Evolutionary conservation across 2,113 vertebrate species (phyloP), one percentile per base, ranked within the genome.

Genomic region (Tetrax tetrax): DNA sequence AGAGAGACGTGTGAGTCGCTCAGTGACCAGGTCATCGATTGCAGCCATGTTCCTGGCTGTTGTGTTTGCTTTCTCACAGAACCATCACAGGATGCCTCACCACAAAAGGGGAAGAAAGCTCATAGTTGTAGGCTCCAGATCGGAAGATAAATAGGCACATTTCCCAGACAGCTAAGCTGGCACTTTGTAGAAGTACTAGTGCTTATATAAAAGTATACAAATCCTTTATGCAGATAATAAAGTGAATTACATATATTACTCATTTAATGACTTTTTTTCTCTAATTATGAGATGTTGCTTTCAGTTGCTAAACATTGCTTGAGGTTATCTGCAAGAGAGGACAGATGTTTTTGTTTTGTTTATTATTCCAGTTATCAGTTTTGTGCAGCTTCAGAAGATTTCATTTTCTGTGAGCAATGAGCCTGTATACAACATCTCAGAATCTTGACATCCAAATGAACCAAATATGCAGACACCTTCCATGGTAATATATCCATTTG

Each of bases 261-360:
- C 74, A 80, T 70, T 91, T 93, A 90, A 85, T 91, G 74, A 83
- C n/a, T 72, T 95, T 93, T 93, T 86, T 33, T 74, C 48, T 65
- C 81, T 87, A 91, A 94, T 95, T 91, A 88, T 63, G 41, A 91
- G 78, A 50, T 63, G 59, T 69, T 92, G 48, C 60, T 84, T 68
- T 56, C 48, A 25, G 45, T 68, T 91, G 50, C 63, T 95, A 48
- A 83, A 77, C 3, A 6, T 35, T 63, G 70, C 87, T 94, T 81
- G 78, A 88, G 85, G 95, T 88, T 94, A 80, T 95, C 63, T 93
- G 54, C 14, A 48, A 85, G 59, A 75, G 38, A 83, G 37, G 4
- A 85, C 92, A 96, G 93, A 94, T 93, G 92, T 59, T 94, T 93
- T 92, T 54, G 47, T 77, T 94, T 93, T 83, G 79, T 85, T 95